phyloP scores from a whole-genome alignment of 2,797 vertebrate genomes.

The Pogoniulus pusillus region DNA sequence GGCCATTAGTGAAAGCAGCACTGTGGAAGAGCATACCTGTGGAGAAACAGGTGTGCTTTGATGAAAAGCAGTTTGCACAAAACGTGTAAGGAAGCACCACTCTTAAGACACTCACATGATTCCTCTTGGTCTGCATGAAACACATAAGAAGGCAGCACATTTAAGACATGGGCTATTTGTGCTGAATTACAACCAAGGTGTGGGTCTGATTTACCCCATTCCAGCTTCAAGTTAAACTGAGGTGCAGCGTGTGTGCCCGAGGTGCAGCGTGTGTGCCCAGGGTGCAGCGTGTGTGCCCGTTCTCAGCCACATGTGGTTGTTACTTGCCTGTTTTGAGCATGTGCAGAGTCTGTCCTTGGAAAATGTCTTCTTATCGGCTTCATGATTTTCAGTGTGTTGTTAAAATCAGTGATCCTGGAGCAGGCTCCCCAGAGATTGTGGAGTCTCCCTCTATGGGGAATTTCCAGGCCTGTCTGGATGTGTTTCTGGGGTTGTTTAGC shows the following conservation, averaged over 20 bases:
- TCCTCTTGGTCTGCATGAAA: background rate
- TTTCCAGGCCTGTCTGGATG: too few relatives aligned
- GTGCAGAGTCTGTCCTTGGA: background rate
- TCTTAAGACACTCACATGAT: background rate
- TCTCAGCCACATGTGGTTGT: fast-evolving
- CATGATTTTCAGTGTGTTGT: fast-evolving
- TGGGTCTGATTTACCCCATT: background rate
- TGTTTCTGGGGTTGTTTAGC: too few relatives aligned
- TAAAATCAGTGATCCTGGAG: background rate
- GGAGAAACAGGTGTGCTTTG: background rate
- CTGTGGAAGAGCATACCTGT: background rate
- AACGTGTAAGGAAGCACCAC: background rate
- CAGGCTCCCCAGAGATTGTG: too few relatives aligned
- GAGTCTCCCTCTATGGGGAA: too few relatives aligned
- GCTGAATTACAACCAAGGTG: background rate
- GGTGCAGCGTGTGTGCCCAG: too few relatives aligned
- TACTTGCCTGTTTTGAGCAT: fast-evolving
- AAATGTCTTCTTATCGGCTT: background rate
- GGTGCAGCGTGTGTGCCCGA: background rate
- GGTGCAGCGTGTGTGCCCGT: background rate
- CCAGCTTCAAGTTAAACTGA: background rate
- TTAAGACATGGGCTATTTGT: too few relatives aligned
- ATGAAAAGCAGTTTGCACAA: background rate
- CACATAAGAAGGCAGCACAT: too few relatives aligned
- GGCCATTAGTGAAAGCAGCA: background rate